A percentile compares a stretch with the other conserved stretches of the same genome.
Evolutionary conservation across 2,113 vertebrate genomes (phyloP).

Genomic region (Chiloscyllium plagiosum): DNA sequence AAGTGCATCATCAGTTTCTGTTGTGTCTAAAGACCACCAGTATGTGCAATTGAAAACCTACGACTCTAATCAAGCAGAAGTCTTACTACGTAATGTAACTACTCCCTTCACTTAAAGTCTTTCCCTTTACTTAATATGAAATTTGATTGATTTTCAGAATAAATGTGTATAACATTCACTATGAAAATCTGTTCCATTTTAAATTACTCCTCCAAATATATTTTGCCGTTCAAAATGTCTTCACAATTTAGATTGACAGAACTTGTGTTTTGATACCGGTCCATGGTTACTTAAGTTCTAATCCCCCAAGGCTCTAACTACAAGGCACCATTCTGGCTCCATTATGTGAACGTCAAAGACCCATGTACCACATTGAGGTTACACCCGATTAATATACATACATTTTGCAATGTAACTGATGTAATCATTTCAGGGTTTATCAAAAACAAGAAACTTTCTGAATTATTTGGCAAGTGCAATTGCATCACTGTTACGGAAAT

Average conservation of each 20-base stretch:
- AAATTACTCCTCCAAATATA: neutral
- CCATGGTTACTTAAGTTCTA: neutral
- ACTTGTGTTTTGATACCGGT: neutral
- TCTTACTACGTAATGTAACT: neutral
- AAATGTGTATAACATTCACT: neutral
- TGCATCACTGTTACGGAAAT: neutral
- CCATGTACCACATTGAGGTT: neutral
- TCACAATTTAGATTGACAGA: neutral
- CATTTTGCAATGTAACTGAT: neutral
- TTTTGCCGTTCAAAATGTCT: neutral
- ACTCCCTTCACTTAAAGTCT: neutral
- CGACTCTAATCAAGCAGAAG: neutral
- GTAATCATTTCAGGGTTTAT: neutral
- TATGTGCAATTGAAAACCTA: neutral
- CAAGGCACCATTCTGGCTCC: neutral
- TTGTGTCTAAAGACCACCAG: constrained; percentile 1
- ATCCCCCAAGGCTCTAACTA: neutral
- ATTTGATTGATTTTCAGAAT: neutral
- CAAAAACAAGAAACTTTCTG: neutral
- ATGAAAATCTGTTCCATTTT: neutral
- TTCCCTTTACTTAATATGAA: neutral
- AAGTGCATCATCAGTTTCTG: neutral
- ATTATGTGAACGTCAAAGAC: neutral
- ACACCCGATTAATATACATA: neutral
- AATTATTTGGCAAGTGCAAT: neutral